These are phyloP conservation scores for Avahi laniger DNA, from an alignment of 2,797 vertebrate genomes.

Conservation along the genomic window DNA sequence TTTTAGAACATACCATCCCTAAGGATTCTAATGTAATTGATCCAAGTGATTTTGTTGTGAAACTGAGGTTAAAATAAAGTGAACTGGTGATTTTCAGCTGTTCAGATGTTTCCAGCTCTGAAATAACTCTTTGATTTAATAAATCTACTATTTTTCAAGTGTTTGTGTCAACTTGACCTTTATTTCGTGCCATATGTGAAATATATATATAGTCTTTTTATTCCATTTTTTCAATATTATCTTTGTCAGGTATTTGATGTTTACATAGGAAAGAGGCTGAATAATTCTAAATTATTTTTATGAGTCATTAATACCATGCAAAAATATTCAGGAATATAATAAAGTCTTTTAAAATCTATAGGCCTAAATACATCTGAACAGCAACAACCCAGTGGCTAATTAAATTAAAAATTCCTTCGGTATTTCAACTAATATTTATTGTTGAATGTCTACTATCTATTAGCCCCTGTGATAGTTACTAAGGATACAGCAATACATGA, in stretches of 20 bases:
- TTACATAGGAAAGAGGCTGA: background rate
- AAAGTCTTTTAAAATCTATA: constrained; percentile 40
- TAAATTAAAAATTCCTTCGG: background rate
- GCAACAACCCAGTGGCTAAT: background rate
- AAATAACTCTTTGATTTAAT: constrained; percentile 33
- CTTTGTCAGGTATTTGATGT: background rate
- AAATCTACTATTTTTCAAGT: background rate
- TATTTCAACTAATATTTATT: constrained; percentile 14
- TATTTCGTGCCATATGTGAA: constrained; percentile 22
- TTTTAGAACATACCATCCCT: background rate
- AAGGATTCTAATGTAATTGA: background rate
- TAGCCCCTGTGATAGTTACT: background rate
- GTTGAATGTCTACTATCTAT: background rate
- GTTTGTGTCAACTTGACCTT: background rate
- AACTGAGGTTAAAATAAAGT: constrained; percentile 31
- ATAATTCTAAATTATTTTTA: constrained; percentile 18
- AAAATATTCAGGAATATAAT: constrained; percentile 27
- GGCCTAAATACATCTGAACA: background rate
- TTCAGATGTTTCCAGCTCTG: background rate
- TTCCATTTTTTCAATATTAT: background rate
- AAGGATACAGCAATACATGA: background rate
- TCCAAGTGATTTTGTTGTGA: background rate
- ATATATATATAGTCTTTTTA: background rate
- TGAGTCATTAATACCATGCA: background rate
- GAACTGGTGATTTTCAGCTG: background rate